A percentile compares a stretch with the other conserved stretches of the same genome.
Conservation (phyloP, 2,113 vertebrate species). For the Oenanthe melanoleuca region DNA sequence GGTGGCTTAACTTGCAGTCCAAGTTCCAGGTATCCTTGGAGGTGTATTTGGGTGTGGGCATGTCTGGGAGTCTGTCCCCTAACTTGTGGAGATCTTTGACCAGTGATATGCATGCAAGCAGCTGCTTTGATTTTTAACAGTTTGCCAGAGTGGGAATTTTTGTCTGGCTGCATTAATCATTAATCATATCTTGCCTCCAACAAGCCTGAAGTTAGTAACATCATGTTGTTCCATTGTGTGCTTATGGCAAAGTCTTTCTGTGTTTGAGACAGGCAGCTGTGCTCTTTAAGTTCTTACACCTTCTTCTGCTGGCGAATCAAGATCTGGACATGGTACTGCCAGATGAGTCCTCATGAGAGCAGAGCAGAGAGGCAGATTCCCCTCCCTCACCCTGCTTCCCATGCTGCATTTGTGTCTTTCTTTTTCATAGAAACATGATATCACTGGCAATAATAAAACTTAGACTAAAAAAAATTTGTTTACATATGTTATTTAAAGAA, state of each 20-base stretch:
- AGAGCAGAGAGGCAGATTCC: background rate
- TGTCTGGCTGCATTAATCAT: background rate
- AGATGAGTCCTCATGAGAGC: background rate
- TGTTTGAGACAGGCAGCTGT: background rate
- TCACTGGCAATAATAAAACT: background rate
- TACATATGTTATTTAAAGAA: background rate
- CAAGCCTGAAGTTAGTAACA: background rate
- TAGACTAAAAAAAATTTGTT: background rate
- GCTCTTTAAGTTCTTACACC: background rate
- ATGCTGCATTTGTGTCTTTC: background rate
- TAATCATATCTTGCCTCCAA: background rate
- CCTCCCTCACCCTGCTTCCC: background rate
- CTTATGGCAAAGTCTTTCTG: background rate
- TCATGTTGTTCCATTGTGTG: accelerated
- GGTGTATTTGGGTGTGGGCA: accelerated
- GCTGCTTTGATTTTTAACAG: background rate
- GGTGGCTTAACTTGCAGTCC: background rate
- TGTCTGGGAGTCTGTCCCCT: accelerated
- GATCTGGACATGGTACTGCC: background rate
- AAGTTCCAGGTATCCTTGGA: background rate
- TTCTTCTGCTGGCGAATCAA: background rate
- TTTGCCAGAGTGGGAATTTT: background rate
- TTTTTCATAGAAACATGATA: background rate
- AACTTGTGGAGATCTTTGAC: background rate
- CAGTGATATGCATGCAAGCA: accelerated